Percentiles rank a stretch among this genome's conserved stretches.
Evolutionary conservation across 1,140 invertebrate species (phyloP).

Genomic region (Drosophila setifemur): DNA sequence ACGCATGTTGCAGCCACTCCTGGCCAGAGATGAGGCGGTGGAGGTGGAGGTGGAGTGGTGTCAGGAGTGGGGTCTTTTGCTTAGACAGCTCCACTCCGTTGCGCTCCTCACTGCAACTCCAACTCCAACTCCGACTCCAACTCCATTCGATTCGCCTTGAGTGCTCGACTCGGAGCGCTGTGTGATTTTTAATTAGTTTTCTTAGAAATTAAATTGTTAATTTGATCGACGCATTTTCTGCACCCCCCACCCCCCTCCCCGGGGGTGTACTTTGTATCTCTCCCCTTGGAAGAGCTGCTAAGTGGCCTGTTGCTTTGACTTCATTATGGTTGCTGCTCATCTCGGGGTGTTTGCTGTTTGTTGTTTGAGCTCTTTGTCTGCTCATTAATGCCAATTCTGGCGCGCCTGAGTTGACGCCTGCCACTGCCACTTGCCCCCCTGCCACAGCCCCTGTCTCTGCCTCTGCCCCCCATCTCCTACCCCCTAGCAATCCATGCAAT

Average conservation of each 20-base stretch:
- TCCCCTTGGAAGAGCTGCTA: constrained; percentile 48
- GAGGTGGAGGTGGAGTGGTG: background rate
- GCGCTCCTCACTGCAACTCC: constrained; percentile 28
- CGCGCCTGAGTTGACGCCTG: constrained; percentile 74
- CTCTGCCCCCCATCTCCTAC: background rate
- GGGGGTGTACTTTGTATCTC: background rate
- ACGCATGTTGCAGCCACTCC: constrained; percentile 77
- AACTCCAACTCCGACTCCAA: too few species aligned
- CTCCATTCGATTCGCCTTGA: constrained; percentile 15
- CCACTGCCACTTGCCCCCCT: constrained; percentile 12
- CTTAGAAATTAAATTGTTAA: constrained; percentile 82
- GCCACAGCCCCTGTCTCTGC: background rate
- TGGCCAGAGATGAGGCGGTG: constrained; percentile 50
- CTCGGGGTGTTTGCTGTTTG: constrained; percentile 15
- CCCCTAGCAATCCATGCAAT: constrained; percentile 5
- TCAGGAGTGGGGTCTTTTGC: constrained; percentile 45
- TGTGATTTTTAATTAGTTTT: constrained; percentile 81
- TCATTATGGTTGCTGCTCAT: constrained; percentile 22
- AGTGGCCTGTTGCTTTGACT: constrained; percentile 63
- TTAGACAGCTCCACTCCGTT: constrained; percentile 64
- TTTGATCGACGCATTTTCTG: constrained; percentile 78
- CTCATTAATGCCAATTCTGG: constrained; percentile 79
- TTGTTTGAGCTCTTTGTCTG: constrained; percentile 61
- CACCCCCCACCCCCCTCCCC: constrained; percentile 1
- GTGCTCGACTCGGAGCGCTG: constrained; percentile 54